Evolutionary conservation across 2,888 invertebrate species (phyloP), one percentile per base, ranked within the genome.

Genomic region (Eristalis pertinax): DNA sequence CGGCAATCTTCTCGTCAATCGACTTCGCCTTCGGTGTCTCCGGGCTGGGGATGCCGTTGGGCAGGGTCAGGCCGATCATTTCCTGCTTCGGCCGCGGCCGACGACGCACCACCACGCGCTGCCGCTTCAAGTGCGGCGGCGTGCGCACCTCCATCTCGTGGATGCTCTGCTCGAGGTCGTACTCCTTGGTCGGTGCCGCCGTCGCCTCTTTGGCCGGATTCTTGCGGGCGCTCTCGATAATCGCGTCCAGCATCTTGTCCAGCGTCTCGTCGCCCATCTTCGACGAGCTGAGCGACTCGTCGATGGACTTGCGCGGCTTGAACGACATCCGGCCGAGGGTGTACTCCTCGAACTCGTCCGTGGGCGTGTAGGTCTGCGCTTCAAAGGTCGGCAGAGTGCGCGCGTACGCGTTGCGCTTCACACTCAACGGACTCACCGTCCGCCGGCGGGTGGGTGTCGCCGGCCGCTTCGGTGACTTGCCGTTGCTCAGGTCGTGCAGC

Each of bases 131-230:
- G 82, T 92, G 92, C 2, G 91, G 92, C 3, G 93, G 93, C 0
- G 93, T 93, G 24, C 92, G 91, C 32, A 93, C 92, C 89, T 93
- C 93, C 93, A 92, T 93, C 84, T 92, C 92, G 72, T 93, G 92
- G 38, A 92, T 90, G 81, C 92, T 92, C 10, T 81, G 89, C 83
- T 91, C 91, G 60, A 89, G 89, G 87, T 91, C 91, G 60, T 90
- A 89, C 1, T 88, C 89, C 32, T 43, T 83, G 7, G 29, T 50
- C 1, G 69, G 38, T 29, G 43, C 38, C 0, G 64, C 64, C n/a
- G n/a, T n/a, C 4, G 19, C 26, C 8, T 43, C 13, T 7, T 65
- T 68, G 29, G 67, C 15, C 2, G 89, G 89, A 29, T 92, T 92
- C 77, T 93, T 92, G 41, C 91, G 90, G 4, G 93, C 92, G 81